A percentile compares a stretch with the other conserved stretches of the same genome.
Conservation (phyloP, 2,797 vertebrate species). For the Hippocampus kuda region DNA sequence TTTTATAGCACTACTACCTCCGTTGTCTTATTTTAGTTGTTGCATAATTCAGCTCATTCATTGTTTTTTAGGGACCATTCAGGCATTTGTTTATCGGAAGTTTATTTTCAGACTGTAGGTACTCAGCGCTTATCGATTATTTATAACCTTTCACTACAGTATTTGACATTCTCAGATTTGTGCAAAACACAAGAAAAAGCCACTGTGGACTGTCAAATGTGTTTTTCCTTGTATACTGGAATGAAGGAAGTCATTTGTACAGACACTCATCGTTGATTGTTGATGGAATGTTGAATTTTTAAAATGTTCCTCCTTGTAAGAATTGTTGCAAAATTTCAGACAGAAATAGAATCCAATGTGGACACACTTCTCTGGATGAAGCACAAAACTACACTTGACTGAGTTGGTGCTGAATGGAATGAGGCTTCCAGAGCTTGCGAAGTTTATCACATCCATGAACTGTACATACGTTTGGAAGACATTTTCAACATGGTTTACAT, state of each 20-base stretch:
- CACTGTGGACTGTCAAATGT: background rate
- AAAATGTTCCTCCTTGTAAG: background rate
- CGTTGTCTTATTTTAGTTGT: slow-evolving; percentile 47
- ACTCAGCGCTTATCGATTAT: slow-evolving; percentile 3
- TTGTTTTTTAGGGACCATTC: background rate
- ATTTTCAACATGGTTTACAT: too few species aligned
- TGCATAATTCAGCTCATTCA: slow-evolving; percentile 33
- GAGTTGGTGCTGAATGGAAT: background rate
- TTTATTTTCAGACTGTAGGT: slow-evolving; percentile 48
- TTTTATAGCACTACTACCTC: slow-evolving; percentile 52
- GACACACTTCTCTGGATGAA: background rate
- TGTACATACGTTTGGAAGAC: too few species aligned
- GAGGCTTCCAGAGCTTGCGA: background rate
- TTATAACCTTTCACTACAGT: background rate
- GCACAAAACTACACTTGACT: background rate
- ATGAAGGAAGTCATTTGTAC: background rate
- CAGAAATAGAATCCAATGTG: background rate
- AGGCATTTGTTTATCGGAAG: slow-evolving; percentile 3
- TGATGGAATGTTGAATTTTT: background rate
- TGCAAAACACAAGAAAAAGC: background rate
- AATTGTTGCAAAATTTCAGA: slow-evolving; percentile 8
- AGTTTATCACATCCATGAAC: too few species aligned
- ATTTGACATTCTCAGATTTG: background rate
- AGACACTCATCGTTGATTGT: background rate
- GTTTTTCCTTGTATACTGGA: background rate